Base-by-base conservation (phyloP, 2,797 vertebrate genomes). In the Apodemus agrarius region DNA sequence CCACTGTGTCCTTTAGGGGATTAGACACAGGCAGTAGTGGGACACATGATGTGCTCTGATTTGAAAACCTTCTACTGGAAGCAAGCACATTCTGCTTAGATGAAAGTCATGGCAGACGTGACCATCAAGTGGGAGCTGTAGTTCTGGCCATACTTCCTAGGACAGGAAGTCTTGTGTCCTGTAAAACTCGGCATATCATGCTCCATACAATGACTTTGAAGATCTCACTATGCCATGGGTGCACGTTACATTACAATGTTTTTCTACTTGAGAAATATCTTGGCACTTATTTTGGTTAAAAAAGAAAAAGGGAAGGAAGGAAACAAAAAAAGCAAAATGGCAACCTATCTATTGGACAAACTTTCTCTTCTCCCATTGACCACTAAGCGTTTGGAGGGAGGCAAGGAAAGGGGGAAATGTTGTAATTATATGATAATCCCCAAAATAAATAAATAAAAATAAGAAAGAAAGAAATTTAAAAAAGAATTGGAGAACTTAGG, bases 401-500 rank as follows among this genome's bases (percentile, higher is more conserved):
- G 67, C 31, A 69, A n/a, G 16, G 67, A 69, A 69, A 69, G 34
- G 67, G 67, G n/a, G 34, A 69, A n/a, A 69, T 69, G 34, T n/a
- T 69, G 67, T 19, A 69, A 69, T n/a, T n/a, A 69, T n/a, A 69
- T 69, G 17, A 69, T n/a, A 69, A 69, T 69, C 67, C 16, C 34
- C 34, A n/a, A 34, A n/a, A 69, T 17, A n/a, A n/a, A 67, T 7
- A 34, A 31, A 67, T n/a, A n/a, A n/a, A n/a, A n/a, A n/a, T n/a
- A 13, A 34, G 5, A n/a, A 17, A 69, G 7, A n/a, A 43, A 72
- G 40, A 72, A 21, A 72, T 26, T 63, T 24, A 61, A 72, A 37
- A 13, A 78, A 84, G 46, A 91, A 93, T 89, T 40, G 40, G 49
- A 94, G 85, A 96, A 89, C 31, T 22, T 57, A 31, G 67, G 13